These are phyloP conservation scores for Pandemis corylana DNA, from an alignment of 2,888 invertebrate genomes.

Conservation along the genomic window DNA sequence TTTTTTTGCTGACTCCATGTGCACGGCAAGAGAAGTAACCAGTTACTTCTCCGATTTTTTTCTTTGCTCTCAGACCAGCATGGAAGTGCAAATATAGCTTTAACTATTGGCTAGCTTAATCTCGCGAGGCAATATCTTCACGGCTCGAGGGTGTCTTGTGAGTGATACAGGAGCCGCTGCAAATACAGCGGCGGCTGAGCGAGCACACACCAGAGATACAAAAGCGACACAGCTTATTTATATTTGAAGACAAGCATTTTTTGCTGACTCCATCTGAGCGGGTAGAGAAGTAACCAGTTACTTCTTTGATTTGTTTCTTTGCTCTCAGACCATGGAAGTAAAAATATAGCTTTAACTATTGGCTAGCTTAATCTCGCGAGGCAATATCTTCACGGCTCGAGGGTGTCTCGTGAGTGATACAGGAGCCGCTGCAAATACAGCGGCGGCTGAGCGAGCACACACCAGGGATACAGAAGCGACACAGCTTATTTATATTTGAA, in stretches of 20 bases:
- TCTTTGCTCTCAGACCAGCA: too few relatives aligned
- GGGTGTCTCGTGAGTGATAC: constrained; percentile 73
- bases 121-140: constrained; percentile 60
- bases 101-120: constrained; percentile 23
- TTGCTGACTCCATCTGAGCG: too few relatives aligned
- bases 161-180: constrained; percentile 71
- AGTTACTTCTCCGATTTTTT: too few relatives aligned
- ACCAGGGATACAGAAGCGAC: constrained; percentile 2
- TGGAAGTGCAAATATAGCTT: neutral
- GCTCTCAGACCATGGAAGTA: neutral
- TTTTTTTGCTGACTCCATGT: too few relatives aligned
- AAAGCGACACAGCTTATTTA: constrained; percentile 1
- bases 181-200: constrained; percentile 66
- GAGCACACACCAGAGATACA: neutral
- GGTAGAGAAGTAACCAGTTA: too few relatives aligned
- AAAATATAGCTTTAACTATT: neutral
- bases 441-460: constrained; percentile 46
- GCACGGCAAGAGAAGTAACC: too few relatives aligned
- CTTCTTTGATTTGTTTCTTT: too few relatives aligned
- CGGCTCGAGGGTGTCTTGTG: constrained; percentile 58
- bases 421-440: constrained; percentile 71
- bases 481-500: too few relatives aligned
- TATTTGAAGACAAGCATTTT: too few relatives aligned
- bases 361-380: constrained; percentile 44
- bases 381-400: constrained; percentile 59